Conservation (phyloP, 35 echinoderm and acorn worm genomes). For the Amphiura filiformis region DNA sequence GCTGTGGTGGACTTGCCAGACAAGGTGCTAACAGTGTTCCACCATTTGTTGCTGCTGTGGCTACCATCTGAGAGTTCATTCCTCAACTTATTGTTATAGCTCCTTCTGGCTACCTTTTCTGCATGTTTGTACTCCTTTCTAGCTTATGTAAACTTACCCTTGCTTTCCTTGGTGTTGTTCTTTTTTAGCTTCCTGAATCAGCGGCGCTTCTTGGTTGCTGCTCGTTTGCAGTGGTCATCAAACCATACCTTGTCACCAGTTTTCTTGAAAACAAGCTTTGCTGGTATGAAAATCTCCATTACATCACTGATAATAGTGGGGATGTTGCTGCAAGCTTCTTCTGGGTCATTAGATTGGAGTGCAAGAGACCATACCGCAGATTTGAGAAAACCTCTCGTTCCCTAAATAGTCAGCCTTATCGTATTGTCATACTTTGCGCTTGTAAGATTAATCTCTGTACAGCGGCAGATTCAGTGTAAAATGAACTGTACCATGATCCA, state of each 20-base stretch:
- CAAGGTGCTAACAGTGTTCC: background rate
- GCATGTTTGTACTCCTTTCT: conserved; percentile 26
- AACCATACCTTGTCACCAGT: conserved; percentile 56
- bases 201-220: conserved; percentile 32
- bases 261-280: conserved; percentile 32
- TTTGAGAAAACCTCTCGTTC: conserved; percentile 29
- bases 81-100: background rate
- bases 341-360: conserved; percentile 19
- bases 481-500: conserved; percentile 43
- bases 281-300: too few relatives aligned
- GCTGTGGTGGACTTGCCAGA: conserved; percentile 3
- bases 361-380: background rate
- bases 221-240: conserved; percentile 49
- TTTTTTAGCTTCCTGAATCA: conserved; percentile 26
- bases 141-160: conserved; percentile 49
- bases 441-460: too few relatives aligned
- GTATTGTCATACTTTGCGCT: too few relatives aligned
- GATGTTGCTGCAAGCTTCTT: conserved; percentile 15
- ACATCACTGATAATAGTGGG: too few relatives aligned
- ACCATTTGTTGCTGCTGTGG: background rate
- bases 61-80: background rate
- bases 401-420: conserved; percentile 28
- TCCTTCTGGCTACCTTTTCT: conserved; percentile 33
- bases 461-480: conserved; percentile 13
- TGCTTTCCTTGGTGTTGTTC: conserved; percentile 10